A percentile compares a stretch with the other conserved stretches of the same genome.
Evolutionary conservation across 1,140 invertebrate species (phyloP).

Genomic region (Euwallacea fornicatus): DNA sequence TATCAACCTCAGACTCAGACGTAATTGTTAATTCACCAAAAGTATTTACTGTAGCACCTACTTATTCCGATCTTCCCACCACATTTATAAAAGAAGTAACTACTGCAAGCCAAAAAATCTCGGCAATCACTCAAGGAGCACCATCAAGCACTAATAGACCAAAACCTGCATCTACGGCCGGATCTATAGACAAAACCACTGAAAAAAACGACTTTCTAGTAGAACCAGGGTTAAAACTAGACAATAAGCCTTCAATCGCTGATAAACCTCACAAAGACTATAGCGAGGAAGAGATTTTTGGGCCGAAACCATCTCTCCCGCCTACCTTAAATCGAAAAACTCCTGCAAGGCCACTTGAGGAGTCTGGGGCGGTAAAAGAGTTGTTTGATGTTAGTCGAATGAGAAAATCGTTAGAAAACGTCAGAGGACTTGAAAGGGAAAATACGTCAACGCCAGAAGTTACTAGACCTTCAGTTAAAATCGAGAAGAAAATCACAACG

Average conservation of each 20-base stretch:
- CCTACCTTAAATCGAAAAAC: not conserved
- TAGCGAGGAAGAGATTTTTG: conserved; percentile 44
- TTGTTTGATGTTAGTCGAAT: conserved; percentile 35
- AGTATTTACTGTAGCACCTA: no score
- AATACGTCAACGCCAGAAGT: not conserved
- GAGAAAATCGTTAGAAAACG: not conserved
- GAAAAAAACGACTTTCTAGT: conserved; percentile 30
- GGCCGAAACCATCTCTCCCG: conserved; percentile 17
- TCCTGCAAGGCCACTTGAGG: conserved; percentile 23
- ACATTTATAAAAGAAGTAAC: no score
- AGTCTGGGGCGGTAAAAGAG: conserved; percentile 35
- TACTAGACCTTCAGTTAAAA: conserved; percentile 28
- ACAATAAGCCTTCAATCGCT: conserved; percentile 27
- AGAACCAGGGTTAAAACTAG: conserved; percentile 13
- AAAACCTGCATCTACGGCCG: no score
- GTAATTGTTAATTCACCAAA: no score
- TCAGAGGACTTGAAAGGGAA: not conserved
- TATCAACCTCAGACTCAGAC: no score
- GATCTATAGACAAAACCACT: no score
- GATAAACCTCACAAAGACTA: conserved; percentile 33
- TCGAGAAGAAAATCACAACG: not conserved
- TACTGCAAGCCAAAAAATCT: no score
- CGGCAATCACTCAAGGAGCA: no score
- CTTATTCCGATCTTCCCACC: no score
- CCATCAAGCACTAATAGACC: no score